A percentile compares a stretch with the other conserved stretches of the same genome.
phyloP scores from a whole-genome alignment of 2,797 vertebrate species.

The Labroides dimidiatus region DNA sequence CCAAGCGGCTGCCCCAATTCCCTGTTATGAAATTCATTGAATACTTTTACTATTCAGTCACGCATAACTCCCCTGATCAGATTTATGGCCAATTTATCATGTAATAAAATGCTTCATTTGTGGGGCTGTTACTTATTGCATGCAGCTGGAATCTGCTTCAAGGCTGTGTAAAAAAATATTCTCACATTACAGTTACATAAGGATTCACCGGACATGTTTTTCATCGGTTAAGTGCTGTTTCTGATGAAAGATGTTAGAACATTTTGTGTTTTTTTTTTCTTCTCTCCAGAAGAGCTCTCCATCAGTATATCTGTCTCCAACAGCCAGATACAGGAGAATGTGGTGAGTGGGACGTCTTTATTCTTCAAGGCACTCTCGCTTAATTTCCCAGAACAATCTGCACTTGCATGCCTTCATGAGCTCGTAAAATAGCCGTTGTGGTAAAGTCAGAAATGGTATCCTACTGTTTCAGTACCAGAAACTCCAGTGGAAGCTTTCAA shows the following conservation, averaged over 20 bases:
- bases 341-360: slow-evolving; percentile 86
- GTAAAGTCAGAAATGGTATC: slow-evolving; percentile 46
- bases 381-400: slow-evolving; percentile 62
- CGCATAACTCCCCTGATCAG: slow-evolving; percentile 62
- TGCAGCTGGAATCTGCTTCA: slow-evolving; percentile 65
- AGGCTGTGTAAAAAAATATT: slow-evolving; percentile 30
- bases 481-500: slow-evolving; percentile 21
- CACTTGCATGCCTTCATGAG: slow-evolving; percentile 39
- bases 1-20: slow-evolving; percentile 39
- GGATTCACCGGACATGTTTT: slow-evolving; percentile 39
- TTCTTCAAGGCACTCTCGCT: slow-evolving; percentile 49
- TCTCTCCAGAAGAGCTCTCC: slow-evolving; percentile 91
- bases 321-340: slow-evolving; percentile 97
- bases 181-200: slow-evolving; percentile 27
- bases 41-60: slow-evolving; percentile 67
- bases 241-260: slow-evolving; percentile 43
- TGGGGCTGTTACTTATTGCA: slow-evolving; percentile 54
- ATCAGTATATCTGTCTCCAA: slow-evolving; percentile 98
- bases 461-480: slow-evolving; percentile 43
- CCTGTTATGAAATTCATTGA: slow-evolving; percentile 61
- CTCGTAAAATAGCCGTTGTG: slow-evolving; percentile 52
- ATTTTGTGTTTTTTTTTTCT: slow-evolving; percentile 70
- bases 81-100: slow-evolving; percentile 66
- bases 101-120: slow-evolving; percentile 73
- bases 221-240: slow-evolving; percentile 33